Base-by-base conservation (phyloP, 1,140 invertebrate genomes). In the Sipha flava region DNA sequence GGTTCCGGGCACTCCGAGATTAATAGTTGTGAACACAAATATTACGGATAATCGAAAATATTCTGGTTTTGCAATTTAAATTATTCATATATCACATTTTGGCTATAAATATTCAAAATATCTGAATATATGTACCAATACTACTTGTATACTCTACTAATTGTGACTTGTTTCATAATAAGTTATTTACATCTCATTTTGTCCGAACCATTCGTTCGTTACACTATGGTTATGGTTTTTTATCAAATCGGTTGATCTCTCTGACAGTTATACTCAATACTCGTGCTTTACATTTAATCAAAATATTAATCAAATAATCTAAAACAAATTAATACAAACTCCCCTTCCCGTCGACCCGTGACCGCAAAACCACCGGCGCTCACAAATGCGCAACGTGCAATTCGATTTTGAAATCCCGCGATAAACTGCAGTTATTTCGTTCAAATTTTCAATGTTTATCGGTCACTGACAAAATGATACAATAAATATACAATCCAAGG, bases 401-500 rank as follows among this genome's bases (percentile, higher is more conserved):
- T 9, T 31, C 31, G n/a, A 62, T 31, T 62, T 34, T 31, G 57
- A 62, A 31, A 62, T 6, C 4, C 26, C n/a, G n/a, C n/a, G n/a
- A n/a, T 29, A 59, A 31, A n/a, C 16, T 29, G 18, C 0, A 2
- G 6, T 1, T 18, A 29, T 59, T 26, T 62, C 1, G 31, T 62
- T 23, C 18, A 18, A 3, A 34, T 6, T 37, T 62, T 37, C 31
- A 14, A 62, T 23, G 7, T 62, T 62, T n/a, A 34, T 34, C 29
- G n/a, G 29, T 62, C n/a, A 62, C 34, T 9, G 29, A 37, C 59
- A 21, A 37, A 62, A 62, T 34, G 18, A n/a, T n/a, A n/a, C n/a
- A n/a, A n/a, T n/a, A n/a, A n/a, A n/a, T n/a, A n/a, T n/a, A n/a
- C 34, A 62, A 62, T 62, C 31, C 59, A 62, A 62, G 59, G 59